These are phyloP conservation scores for Acrocyrtus sp. DNA, from an alignment of 2,888 invertebrate genomes.

Conservation along the genomic window DNA sequence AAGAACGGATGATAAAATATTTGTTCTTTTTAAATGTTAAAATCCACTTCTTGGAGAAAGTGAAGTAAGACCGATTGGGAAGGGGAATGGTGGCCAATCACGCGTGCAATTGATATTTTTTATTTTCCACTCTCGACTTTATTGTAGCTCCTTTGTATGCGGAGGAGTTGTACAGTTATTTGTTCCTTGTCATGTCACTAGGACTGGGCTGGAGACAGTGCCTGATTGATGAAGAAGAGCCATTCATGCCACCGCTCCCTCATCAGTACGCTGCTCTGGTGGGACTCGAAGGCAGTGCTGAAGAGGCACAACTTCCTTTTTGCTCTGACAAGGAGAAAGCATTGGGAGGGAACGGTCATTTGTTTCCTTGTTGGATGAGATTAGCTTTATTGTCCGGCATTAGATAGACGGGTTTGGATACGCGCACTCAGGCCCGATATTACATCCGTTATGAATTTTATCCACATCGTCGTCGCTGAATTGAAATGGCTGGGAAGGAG, in stretches of 20 bases:
- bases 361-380: conserved; percentile 2
- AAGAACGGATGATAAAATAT: no score
- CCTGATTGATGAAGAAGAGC: conserved; percentile 47
- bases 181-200: conserved; percentile 48
- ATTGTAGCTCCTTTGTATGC: background rate
- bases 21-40: no score
- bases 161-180: conserved; percentile 27
- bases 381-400: no score
- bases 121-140: conserved; percentile 5
- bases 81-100: conserved; percentile 33
- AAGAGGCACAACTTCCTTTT: background rate
- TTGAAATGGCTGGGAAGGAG: no score
- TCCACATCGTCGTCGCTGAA: no score
- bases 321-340: no score
- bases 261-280: no score
- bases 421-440: no score
- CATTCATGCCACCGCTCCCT: conserved; percentile 45
- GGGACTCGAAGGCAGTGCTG: no score
- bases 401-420: no score
- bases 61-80: background rate
- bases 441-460: conserved; percentile 23
- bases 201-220: conserved; percentile 16
- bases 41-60: no score
- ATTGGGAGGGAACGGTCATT: no score
- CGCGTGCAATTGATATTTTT: conserved; percentile 33